A percentile compares a stretch with the other conserved stretches of the same genome.
Evolutionary conservation across 2,113 vertebrate genomes (phyloP).

Genomic region (Nothocercus julius): DNA sequence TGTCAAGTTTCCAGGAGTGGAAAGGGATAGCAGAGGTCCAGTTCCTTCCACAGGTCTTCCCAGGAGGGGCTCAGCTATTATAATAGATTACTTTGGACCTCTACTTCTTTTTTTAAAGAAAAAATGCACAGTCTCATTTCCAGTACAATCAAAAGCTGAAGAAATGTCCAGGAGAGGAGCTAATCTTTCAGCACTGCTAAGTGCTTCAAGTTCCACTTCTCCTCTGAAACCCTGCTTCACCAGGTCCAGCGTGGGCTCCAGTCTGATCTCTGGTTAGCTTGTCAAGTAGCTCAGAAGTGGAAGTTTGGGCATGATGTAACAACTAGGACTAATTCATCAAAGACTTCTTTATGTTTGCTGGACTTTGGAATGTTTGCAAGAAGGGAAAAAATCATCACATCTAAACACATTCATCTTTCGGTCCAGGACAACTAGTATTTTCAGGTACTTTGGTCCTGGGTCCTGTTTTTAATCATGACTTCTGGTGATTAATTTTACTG

Average conservation of each 20-base stretch:
- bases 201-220: not conserved
- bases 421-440: not conserved
- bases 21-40: not conserved
- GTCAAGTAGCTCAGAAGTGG: not conserved
- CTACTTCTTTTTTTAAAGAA: not conserved
- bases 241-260: accelerated
- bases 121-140: not conserved
- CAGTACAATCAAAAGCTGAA: not conserved
- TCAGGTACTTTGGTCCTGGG: not conserved
- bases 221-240: not conserved
- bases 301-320: not conserved
- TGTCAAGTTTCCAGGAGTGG: not conserved
- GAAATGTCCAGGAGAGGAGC: not conserved
- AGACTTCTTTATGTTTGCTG: not conserved
- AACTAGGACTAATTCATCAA: not conserved
- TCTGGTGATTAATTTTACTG: not conserved
- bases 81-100: not conserved
- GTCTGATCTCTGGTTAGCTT: not conserved
- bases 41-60: not conserved
- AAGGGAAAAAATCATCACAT: accelerated
- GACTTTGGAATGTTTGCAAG: not conserved
- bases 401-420: not conserved
- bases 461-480: not conserved
- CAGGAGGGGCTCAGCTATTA: not conserved
- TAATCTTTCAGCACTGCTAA: not conserved